These are phyloP conservation scores for Ceyx melanurus DNA, from an alignment of 2,113 vertebrate species.

Conservation along the genomic window DNA sequence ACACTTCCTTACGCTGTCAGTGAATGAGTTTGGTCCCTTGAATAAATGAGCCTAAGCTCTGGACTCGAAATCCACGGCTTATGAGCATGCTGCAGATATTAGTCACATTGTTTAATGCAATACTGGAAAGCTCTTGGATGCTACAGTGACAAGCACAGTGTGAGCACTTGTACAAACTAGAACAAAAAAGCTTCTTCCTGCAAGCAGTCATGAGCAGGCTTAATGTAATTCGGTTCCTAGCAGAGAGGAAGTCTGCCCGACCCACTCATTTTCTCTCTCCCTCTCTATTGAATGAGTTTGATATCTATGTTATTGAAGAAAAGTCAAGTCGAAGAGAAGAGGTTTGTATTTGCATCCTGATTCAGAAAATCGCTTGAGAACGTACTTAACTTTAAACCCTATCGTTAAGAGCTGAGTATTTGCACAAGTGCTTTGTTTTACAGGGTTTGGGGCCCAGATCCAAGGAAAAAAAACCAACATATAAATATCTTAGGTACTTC, in stretches of 20 bases:
- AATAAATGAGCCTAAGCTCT: slow-evolving; percentile 20
- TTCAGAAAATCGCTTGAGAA: slow-evolving; percentile 10
- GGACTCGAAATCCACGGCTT: slow-evolving; percentile 14
- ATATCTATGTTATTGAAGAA: slow-evolving; percentile 24
- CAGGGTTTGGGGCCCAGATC: background rate
- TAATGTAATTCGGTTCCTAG: slow-evolving; percentile 28
- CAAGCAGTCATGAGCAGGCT: slow-evolving; percentile 38
- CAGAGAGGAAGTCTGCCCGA: slow-evolving; percentile 31
- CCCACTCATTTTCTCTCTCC: slow-evolving; percentile 27
- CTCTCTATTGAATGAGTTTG: slow-evolving; percentile 14
- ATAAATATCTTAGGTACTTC: background rate
- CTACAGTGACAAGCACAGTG: slow-evolving; percentile 45
- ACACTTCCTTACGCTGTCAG: background rate
- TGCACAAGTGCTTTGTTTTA: background rate
- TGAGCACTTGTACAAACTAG: slow-evolving; percentile 44
- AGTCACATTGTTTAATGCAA: slow-evolving; percentile 40
- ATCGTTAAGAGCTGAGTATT: background rate
- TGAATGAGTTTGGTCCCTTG: background rate
- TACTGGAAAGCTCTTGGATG: slow-evolving; percentile 36
- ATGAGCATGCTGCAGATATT: slow-evolving; percentile 24
- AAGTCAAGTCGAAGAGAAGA: slow-evolving; percentile 16
- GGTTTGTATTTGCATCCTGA: background rate
- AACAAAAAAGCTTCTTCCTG: slow-evolving; percentile 52
- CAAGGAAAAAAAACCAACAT: background rate
- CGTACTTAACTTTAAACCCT: background rate